These are phyloP conservation scores for Leptonema lineaticorne DNA, from an alignment of 1,140 invertebrate genomes.

Conservation along the genomic window DNA sequence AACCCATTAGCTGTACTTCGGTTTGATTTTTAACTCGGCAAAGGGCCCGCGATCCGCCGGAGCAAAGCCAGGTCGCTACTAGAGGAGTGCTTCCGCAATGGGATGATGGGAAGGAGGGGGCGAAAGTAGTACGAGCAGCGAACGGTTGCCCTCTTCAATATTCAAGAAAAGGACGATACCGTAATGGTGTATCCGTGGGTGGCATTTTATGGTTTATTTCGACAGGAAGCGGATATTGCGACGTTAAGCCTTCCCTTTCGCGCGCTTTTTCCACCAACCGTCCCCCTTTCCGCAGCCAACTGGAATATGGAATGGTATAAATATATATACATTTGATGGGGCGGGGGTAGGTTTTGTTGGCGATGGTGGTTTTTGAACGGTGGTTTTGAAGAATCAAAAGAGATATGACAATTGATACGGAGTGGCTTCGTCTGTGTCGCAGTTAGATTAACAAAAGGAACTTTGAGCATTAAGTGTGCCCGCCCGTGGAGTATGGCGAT, in stretches of 20 bases:
- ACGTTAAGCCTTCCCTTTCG: constrained; percentile 36
- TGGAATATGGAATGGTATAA: too few species aligned
- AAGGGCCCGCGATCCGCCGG: neutral
- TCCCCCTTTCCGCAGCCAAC: constrained; percentile 3
- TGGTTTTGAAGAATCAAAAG: constrained; percentile 22
- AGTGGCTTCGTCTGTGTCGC: constrained; percentile 27
- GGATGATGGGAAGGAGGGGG: neutral
- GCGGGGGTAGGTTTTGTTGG: too few species aligned
- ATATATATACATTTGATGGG: too few species aligned
- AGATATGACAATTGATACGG: constrained; percentile 30
- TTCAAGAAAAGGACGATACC: constrained; percentile 32
- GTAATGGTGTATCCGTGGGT: constrained; percentile 32
- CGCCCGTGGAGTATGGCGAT: neutral
- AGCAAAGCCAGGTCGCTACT: neutral
- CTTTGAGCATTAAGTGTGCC: constrained; percentile 12
- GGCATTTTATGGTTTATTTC: constrained; percentile 38
- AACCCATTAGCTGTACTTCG: neutral
- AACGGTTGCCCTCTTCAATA: constrained; percentile 29
- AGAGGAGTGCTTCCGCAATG: neutral
- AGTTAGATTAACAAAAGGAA: constrained; percentile 29
- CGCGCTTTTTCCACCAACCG: constrained; percentile 27
- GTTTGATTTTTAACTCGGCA: constrained; percentile 1
- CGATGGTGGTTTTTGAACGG: neutral
- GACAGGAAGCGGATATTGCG: constrained; percentile 37
- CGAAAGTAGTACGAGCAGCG: too few species aligned